Evolutionary conservation across 2,888 invertebrate genomes (phyloP), one percentile per base, ranked within the genome.

Genomic region (Tiliacea aurago): DNA sequence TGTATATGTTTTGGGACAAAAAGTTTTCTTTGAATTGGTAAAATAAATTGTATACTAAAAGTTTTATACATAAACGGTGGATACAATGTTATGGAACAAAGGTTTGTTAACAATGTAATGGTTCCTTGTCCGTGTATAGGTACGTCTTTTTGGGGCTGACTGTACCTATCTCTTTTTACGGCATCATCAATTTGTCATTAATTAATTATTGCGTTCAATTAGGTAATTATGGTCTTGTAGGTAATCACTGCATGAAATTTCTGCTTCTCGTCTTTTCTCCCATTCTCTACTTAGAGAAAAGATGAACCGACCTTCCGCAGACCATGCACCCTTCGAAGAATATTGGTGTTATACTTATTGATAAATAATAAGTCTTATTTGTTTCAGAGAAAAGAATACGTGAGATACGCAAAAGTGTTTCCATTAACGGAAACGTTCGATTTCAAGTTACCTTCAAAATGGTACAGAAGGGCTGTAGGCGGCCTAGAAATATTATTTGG

Each of bases 351-450:
- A 43, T 53, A 41, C 41, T 41, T 41, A 23, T 4, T 20, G 0
- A 33, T 37, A 45, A 43, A n/a, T 63, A 47, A n/a, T 33, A 11
- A 7, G 4, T 23, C 13, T 75, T 7, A 20, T 91, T 92, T 89
- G 84, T 97, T 97, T 83, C 97, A 99, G 99, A 97, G 99, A 91
- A 98, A 98, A 94, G 99, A 99, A 94, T 99, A 98, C 91, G 99
- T 99, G n/a, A 98, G 98, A 95, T 99, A 99, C 94, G 98, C 99
- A n/a, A 99, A 99, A 97, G 99, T 99, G 74, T 99, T 99, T 94
- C 99, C 99, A 61, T 94, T 99, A 66, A 97, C 98, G 65, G 98
- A 98, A 85, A 97, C 97, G 76, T 95, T 99, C 83, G 98, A 98
- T 90, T 97, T 99, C 90, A 99, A 99, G 96, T 97, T 99, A 84